Evolutionary conservation across 2,797 vertebrate genomes (phyloP), one percentile per base, ranked within the genome.

Genomic region (Crypturellus tataupa): DNA sequence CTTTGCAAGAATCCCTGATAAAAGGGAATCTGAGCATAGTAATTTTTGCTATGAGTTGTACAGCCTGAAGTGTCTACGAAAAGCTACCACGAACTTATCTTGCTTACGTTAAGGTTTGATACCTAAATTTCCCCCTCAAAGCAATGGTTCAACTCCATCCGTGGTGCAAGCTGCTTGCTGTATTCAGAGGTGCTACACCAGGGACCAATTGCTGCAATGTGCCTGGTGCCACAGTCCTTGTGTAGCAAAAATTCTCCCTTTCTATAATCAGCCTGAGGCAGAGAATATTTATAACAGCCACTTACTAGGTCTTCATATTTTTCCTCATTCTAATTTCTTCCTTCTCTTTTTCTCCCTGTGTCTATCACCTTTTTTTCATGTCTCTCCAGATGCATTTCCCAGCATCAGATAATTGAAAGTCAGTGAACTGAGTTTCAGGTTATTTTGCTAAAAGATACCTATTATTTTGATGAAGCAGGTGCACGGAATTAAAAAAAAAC

Each of bases 391-490:
- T 95, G 68, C 89, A 91, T 97, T 87, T 94, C 75, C 89, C 71
- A 87, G 60, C 89, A 81, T 90, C 91, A 95, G 94, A 94, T 97
- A 97, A 97, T 96, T 96, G 93, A 91, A 95, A 96, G 94, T 97
- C 93, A 93, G 83, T 97, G 95, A 96, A 87, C 87, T 95, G 80
- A 96, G 90, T 97, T 97, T 90, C 90, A 94, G 64, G 80, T 96
- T 97, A 92, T 93, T 96, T 97, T 94, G 87, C 94, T 94, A 93
- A 97, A 97, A 96, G 96, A 97, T 80, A 87, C 76, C 89, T 90
- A 95, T 95, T 97, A 96, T 97, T 96, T 97, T 97, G 95, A 96
- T 96, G 94, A 97, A 96, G 77, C 88, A 97, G 92, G 95, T 96
- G 95, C 87, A 90, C 64, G 72, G 91, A 92, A 91, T 96, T 93